Conservation (phyloP, 2,797 vertebrate genomes). For the Tympanoctomys barrerae region DNA sequence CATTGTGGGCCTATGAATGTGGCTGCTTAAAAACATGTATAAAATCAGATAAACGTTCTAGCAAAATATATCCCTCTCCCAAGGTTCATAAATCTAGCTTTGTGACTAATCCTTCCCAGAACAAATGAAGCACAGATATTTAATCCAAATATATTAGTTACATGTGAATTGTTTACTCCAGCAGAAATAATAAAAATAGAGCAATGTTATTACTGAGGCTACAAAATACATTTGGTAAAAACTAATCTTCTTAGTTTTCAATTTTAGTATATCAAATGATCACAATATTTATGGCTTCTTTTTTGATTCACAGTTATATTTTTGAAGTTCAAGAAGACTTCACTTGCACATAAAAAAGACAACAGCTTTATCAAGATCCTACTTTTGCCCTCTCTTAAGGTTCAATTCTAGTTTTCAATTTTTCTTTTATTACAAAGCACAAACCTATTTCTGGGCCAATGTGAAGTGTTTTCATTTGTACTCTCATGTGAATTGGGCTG, state of each 20-base stretch:
- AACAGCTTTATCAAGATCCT: constrained; percentile 46
- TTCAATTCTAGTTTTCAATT: constrained; percentile 53
- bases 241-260: constrained; percentile 75
- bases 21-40: constrained; percentile 56
- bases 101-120: constrained; percentile 73
- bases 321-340: constrained; percentile 68
- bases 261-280: constrained; percentile 68
- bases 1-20: constrained; percentile 7
- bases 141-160: constrained; percentile 81
- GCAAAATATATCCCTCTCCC: constrained; percentile 59
- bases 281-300: constrained; percentile 62
- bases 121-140: constrained; percentile 77
- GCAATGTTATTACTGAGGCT: constrained; percentile 59
- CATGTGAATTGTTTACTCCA: constrained; percentile 30
- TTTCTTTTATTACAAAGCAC: constrained; percentile 50
- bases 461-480: constrained; percentile 31
- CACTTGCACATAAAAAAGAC: constrained; percentile 26
- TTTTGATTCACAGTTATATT: constrained; percentile 53
- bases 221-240: constrained; percentile 77
- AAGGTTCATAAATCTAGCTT: constrained; percentile 71
- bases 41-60: constrained; percentile 74
- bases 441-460: constrained; percentile 24
- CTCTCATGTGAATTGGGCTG: not conserved
- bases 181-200: constrained; percentile 74
- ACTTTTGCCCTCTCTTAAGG: constrained; percentile 47